A percentile compares a stretch with the other conserved stretches of the same genome.
Evolutionary conservation across 2,888 invertebrate species (phyloP).

Genomic region (Cephus nigrinus): DNA sequence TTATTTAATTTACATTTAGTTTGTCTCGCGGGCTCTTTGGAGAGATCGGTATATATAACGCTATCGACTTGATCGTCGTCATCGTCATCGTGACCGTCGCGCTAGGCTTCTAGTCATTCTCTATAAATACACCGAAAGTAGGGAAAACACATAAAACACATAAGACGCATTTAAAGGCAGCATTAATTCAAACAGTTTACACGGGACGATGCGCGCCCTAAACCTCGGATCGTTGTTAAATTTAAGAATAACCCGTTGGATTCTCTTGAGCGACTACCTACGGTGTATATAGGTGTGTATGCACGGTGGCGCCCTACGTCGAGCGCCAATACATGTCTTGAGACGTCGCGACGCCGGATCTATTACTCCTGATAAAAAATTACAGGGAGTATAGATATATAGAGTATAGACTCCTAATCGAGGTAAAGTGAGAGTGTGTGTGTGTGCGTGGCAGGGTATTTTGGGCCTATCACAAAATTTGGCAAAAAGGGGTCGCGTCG

Average conservation of each 20-base stretch:
- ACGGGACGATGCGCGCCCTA: slow-evolving; percentile 16
- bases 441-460: too few species aligned
- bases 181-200: slow-evolving; percentile 48
- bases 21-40: background rate
- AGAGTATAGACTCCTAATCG: background rate
- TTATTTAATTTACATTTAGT: background rate
- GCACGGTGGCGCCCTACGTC: background rate
- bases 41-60: background rate
- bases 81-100: background rate
- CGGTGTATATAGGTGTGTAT: slow-evolving; percentile 24
- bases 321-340: background rate
- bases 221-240: slow-evolving; percentile 17
- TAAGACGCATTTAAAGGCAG: slow-evolving; percentile 40
- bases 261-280: slow-evolving; percentile 22
- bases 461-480: too few species aligned
- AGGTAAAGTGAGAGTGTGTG: background rate
- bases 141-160: slow-evolving; percentile 43
- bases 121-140: slow-evolving; percentile 42
- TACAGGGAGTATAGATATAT: background rate
- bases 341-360: background rate
- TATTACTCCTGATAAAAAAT: background rate
- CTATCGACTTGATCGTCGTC: background rate
- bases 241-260: slow-evolving; percentile 21
- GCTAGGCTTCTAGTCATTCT: background rate
- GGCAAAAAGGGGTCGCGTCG: too few species aligned